Base-by-base conservation (phyloP, 2,888 invertebrate species). In the Plagodis dolabraria region DNA sequence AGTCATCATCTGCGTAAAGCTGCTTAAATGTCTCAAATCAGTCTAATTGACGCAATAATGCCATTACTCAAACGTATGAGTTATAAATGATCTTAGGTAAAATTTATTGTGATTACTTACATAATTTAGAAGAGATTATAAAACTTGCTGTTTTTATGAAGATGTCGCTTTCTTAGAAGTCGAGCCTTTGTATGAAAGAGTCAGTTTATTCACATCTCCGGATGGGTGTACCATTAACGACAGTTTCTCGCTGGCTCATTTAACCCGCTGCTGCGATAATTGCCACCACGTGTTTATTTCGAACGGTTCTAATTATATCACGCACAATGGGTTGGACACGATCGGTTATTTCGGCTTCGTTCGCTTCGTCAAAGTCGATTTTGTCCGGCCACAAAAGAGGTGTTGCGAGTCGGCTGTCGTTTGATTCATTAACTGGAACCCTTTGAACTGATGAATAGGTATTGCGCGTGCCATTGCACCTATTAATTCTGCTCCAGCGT, bases 271-370 rank as follows among this genome's bases (percentile, higher is more conserved):
- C 88, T 77, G 86, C 87, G 91, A 90, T 92, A 92, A 92, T 92
- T 92, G 92, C 92, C 87, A 86, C 89, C 92, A 92, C 89, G 92
- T 92, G 92, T 89, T 89, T 92, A 91, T 92, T 91, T 89, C 85
- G 75, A 85, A 84, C 83, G 85, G 76, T 78, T 86, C 91, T 92
- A 92, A 89, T 91, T 89, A 88, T 91, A 90, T 79, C 80, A 78
- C 85, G 82, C 86, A 92, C 92, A 92, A 92, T 92, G 91, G 91
- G 87, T 89, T 89, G 85, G 89, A 91, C 90, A 89, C 88, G 89
- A 89, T 89, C 75, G 82, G 87, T 83, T 90, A 91, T 90, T 92
- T 92, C 84, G 83, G 87, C 77, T 82, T 64, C 83, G 82, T 85
- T 82, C 83, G 84, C 82, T 86, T 72, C 87, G 86, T 91, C 91